Evolutionary conservation across 2,888 invertebrate species (phyloP).

Genomic region (Dione juno): DNA sequence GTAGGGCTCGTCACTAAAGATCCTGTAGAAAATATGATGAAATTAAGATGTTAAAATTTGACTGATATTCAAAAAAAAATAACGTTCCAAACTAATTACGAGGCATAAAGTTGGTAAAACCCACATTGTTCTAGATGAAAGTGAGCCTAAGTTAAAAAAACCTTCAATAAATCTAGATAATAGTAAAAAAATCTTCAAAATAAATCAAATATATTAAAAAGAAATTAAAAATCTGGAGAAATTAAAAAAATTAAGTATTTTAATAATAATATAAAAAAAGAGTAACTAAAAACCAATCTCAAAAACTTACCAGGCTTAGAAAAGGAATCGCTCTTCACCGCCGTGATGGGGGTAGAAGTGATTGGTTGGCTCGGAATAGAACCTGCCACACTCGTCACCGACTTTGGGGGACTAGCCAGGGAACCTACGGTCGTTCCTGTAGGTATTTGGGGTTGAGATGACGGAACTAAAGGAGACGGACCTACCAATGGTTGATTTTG

Average conservation of each 20-base stretch:
- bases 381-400: conserved; percentile 53
- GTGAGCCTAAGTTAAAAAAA: too few relatives aligned
- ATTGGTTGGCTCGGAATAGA: conserved; percentile 63
- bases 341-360: conserved; percentile 73
- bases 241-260: too few relatives aligned
- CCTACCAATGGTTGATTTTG: conserved; percentile 46
- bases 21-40: conserved; percentile 47
- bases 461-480: conserved; percentile 45
- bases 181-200: too few relatives aligned
- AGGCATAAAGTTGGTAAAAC: too few relatives aligned
- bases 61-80: too few relatives aligned
- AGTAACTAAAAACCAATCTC: too few relatives aligned
- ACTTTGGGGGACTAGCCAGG: conserved; percentile 65
- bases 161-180: too few relatives aligned
- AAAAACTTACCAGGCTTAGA: conserved; percentile 70
- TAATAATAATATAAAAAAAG: background rate
- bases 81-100: too few relatives aligned
- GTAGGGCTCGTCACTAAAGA: conserved; percentile 71
- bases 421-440: conserved; percentile 59
- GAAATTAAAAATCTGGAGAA: too few relatives aligned
- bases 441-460: conserved; percentile 55
- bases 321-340: conserved; percentile 64
- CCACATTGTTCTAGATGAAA: too few relatives aligned
- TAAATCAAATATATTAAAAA: too few relatives aligned
- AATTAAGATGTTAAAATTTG: too few relatives aligned